Percentiles rank a stretch among this genome's conserved stretches.
These are phyloP conservation scores for Brachionus plicatilis DNA, from an alignment of 1,140 invertebrate genomes.

Conservation along the genomic window DNA sequence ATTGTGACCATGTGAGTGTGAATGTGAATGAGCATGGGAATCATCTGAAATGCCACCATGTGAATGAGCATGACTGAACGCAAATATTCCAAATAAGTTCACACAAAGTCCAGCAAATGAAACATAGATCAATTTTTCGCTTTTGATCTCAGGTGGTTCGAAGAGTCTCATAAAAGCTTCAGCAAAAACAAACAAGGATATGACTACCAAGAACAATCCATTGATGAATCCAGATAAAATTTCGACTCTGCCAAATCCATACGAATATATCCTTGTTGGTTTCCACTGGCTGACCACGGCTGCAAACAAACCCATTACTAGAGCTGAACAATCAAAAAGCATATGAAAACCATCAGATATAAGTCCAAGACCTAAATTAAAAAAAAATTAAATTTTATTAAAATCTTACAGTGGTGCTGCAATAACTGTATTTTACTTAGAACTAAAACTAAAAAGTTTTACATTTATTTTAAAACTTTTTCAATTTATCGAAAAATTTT, in stretches of 20 bases:
- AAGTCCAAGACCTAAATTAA: conserved; percentile 62
- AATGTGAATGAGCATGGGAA: conserved; percentile 43
- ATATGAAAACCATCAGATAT: conserved; percentile 98
- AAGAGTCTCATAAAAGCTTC: conserved; percentile 74
- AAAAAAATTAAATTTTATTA: background rate
- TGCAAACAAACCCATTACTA: conserved; percentile 83
- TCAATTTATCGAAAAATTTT: too few species aligned
- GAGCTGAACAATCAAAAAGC: conserved; percentile 96
- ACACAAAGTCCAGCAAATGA: conserved; percentile 86
- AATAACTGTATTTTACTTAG: too few species aligned
- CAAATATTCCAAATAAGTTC: conserved; percentile 90
- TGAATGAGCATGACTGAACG: conserved; percentile 74
- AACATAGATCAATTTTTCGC: conserved; percentile 63
- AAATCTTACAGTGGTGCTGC: background rate
- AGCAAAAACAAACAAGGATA: conserved; percentile 90
- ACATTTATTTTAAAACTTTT: too few species aligned
- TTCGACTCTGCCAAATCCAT: conserved; percentile 91
- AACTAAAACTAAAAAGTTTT: too few species aligned
- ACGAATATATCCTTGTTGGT: conserved; percentile 85
- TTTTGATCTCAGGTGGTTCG: conserved; percentile 61
- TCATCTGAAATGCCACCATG: conserved; percentile 48
- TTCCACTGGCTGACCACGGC: conserved; percentile 77
- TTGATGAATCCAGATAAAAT: conserved; percentile 93
- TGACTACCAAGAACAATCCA: conserved; percentile 86
- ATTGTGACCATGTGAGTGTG: conserved; percentile 46